Evolutionary conservation across 2,797 vertebrate species (phyloP).

Genomic region (Tauraco hartlaubi): DNA sequence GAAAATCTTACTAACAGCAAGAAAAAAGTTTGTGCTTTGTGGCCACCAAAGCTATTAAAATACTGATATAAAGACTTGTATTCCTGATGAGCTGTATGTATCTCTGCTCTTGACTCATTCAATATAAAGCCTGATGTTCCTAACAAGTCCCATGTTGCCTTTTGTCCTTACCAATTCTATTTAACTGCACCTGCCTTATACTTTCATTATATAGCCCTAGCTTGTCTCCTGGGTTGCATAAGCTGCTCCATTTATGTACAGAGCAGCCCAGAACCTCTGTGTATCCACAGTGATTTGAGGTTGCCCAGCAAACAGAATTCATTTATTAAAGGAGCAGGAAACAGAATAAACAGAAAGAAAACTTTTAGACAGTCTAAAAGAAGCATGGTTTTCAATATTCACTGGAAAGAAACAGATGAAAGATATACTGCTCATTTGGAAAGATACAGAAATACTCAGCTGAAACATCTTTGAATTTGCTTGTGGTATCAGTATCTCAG

Average conservation of each 20-base stretch:
- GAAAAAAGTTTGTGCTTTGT: not conserved
- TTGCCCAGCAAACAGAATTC: not conserved
- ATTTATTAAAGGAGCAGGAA: not conserved
- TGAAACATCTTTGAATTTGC: not conserved
- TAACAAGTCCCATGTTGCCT: not conserved
- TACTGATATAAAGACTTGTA: not conserved
- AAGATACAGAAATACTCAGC: not conserved
- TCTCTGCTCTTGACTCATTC: not conserved
- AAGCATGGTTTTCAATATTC: not conserved
- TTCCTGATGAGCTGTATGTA: not conserved
- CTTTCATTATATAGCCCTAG: not conserved
- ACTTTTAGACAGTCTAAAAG: not conserved
- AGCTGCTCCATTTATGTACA: fast-evolving
- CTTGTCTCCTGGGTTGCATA: not conserved
- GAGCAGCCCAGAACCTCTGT: not conserved
- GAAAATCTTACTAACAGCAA: not conserved
- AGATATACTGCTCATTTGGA: not conserved
- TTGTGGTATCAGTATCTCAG: not conserved
- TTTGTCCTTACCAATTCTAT: not conserved
- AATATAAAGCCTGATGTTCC: not conserved
- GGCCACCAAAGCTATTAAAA: not conserved
- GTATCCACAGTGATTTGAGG: not conserved
- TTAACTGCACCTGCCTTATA: not conserved
- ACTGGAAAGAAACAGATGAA: not conserved
- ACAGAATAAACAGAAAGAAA: not conserved